Base-by-base conservation (phyloP, 1,140 invertebrate species). In the Apis cerana region DNA sequence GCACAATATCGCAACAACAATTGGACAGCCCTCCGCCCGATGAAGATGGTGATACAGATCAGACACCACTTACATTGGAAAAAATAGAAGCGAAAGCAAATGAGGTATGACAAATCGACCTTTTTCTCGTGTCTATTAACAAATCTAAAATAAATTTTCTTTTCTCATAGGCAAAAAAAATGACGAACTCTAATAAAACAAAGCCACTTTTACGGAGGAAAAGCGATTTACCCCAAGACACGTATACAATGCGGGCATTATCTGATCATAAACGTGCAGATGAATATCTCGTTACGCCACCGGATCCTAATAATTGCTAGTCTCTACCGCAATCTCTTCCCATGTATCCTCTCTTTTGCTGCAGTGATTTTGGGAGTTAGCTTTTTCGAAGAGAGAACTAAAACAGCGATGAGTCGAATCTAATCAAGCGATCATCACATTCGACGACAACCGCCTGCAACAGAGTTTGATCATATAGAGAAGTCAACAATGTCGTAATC, bases 141-240 rank as follows among this genome's bases (percentile, higher is more conserved):
- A 27, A 67, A 23, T 79, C 15, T 87, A 59, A 74, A 83, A 79
- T 82, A 11, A 75, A 54, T 23, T 10, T 84, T 86, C 68, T 69
- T 74, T 78, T 89, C 80, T 59, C 79, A 19, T 74, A 94, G 91
- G 93, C 89, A 93, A 95, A 94, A 88, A 93, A 92, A 80, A 92
- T 92, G 87, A 91, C 91, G 78, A 95, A 93, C 78, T 86, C 95
- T 94, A 97, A 97, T 93, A 97, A 96, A 93, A 97, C 97, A 79
- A 98, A 98, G 93, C 97, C 98, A 50, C 94, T 99, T 85, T 94
- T 99, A 65, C 96, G 98, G 93, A 97, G 98, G 92, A 99, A 99
- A 95, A 99, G 98, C 21, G 98, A 99, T 94, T 95, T 99, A 92
- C 98, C 98, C 50, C 97, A 98, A 91, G 98, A 99, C 95, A 96